Percentiles rank a stretch among this genome's conserved stretches.
Evolutionary conservation across 2,113 vertebrate species (phyloP).

Genomic region (Oncorhynchus mykiss): DNA sequence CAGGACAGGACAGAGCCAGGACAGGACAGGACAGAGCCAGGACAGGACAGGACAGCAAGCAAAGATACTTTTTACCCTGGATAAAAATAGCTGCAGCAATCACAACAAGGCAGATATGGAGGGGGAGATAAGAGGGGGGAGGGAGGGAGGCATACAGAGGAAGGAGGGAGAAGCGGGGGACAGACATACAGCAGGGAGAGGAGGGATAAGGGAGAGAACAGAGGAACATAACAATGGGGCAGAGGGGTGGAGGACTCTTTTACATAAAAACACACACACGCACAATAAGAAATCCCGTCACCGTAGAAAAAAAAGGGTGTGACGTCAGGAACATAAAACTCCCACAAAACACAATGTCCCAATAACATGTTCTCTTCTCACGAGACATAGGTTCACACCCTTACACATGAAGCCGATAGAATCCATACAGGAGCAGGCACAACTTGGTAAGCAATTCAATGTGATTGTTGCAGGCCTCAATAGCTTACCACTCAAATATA

Average conservation of each 20-base stretch:
- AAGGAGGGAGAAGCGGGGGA: too few relatives aligned
- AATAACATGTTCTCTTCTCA: conserved; percentile 2
- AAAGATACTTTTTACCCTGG: conserved; percentile 15
- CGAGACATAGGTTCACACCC: background rate
- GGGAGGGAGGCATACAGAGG: background rate
- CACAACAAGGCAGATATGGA: conserved; percentile 21
- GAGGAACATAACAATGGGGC: conserved; percentile 5
- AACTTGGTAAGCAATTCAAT: background rate
- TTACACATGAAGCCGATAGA: background rate
- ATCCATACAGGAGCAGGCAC: background rate
- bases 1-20: too few relatives aligned
- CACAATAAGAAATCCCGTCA: background rate
- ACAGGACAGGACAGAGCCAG: too few relatives aligned
- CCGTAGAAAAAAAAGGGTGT: background rate
- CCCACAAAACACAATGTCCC: background rate
- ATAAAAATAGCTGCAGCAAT: conserved; percentile 43
- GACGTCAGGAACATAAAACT: background rate
- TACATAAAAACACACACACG: background rate
- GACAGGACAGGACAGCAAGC: background rate
- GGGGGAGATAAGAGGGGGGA: conserved; percentile 11
- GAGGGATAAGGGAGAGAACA: background rate
- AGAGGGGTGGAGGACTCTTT: background rate
- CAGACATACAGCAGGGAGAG: too few relatives aligned
- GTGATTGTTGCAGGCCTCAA: background rate
- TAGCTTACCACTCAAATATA: background rate